Percentiles rank a stretch among this genome's conserved stretches.
phyloP scores from a whole-genome alignment of 1,140 invertebrate genomes.

The Leptopilina boulardi region DNA sequence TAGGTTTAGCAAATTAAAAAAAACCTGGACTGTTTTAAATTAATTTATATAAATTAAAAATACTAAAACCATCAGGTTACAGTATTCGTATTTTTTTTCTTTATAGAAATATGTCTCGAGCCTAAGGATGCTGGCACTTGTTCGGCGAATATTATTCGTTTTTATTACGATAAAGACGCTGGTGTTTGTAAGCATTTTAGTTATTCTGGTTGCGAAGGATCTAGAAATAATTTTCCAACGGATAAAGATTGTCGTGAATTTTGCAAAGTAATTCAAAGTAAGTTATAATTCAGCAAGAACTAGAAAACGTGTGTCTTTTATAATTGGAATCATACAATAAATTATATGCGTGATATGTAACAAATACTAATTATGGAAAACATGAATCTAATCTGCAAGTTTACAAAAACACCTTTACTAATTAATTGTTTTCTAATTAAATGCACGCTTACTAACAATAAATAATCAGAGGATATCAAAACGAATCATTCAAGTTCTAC shows the following conservation, averaged over 20 bases:
- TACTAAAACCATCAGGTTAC: no score
- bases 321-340: no score
- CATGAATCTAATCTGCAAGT: no score
- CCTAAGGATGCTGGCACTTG: conserved; percentile 81
- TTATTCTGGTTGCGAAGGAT: conserved; percentile 86
- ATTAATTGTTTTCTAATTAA: conserved; percentile 34
- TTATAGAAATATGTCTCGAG: conserved; percentile 79
- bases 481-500: conserved; percentile 64
- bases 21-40: no score
- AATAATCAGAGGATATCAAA: conserved; percentile 72
- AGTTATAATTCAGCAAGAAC: no score
- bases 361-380: no score
- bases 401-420: neutral
- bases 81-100: conserved; percentile 41
- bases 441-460: conserved; percentile 54
- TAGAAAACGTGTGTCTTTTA: no score
- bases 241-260: conserved; percentile 77
- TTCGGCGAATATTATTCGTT: conserved; percentile 80
- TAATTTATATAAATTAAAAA: no score
- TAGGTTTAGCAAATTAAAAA: no score
- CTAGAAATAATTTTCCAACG: conserved; percentile 84
- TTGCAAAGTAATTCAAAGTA: conserved; percentile 74
- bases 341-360: no score
- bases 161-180: conserved; percentile 83
- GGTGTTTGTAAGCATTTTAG: conserved; percentile 83